phyloP scores from a whole-genome alignment of 2,888 invertebrate genomes.

The Diarsia rubi region DNA sequence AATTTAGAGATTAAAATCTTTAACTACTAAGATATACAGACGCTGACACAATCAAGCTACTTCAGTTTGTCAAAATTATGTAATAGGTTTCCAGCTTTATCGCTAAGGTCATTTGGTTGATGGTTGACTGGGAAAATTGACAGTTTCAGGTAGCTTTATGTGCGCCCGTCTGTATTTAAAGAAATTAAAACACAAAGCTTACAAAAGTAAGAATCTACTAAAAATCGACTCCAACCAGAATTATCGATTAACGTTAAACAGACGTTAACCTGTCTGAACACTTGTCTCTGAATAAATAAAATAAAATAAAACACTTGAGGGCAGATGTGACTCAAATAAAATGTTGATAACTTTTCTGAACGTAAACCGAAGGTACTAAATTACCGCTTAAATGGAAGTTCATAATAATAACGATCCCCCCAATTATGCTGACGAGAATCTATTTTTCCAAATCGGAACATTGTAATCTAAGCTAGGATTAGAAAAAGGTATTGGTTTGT shows the following conservation, averaged over 20 bases:
- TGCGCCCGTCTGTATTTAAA: not conserved
- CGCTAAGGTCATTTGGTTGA: too few species aligned
- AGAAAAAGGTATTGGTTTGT: not conserved
- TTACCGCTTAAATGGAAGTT: not conserved
- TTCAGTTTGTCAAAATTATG: too few species aligned
- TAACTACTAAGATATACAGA: too few species aligned
- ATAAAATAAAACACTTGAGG: not conserved
- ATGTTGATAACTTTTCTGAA: conserved; percentile 20
- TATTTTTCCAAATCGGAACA: not conserved
- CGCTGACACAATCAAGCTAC: too few species aligned
- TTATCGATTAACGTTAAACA: not conserved
- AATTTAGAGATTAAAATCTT: not conserved
- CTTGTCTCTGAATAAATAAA: too few species aligned
- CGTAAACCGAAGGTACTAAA: not conserved
- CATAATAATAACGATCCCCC: not conserved
- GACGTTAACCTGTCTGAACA: conserved; percentile 13
- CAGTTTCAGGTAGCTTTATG: too few species aligned
- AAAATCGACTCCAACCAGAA: not conserved
- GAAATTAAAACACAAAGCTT: not conserved
- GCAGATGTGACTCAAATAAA: conserved; percentile 26
- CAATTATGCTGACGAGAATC: not conserved
- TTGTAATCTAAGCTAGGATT: not conserved
- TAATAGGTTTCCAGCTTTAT: too few species aligned
- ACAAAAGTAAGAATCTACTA: not conserved
- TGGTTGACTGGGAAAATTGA: too few species aligned